Base-by-base conservation (phyloP, 2,797 vertebrate genomes). In the Halcyon leucocephala region DNA sequence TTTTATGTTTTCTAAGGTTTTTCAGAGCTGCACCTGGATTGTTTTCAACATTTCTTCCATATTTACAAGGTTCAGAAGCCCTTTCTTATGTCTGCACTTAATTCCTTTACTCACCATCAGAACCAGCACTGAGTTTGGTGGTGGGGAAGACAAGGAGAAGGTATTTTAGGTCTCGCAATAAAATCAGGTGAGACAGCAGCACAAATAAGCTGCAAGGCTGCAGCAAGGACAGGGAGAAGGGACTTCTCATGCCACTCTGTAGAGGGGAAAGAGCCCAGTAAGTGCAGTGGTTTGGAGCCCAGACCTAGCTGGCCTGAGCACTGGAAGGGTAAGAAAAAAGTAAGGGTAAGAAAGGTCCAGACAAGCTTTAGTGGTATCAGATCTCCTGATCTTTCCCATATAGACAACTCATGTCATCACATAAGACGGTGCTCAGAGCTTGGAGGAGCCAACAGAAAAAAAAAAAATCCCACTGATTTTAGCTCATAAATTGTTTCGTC, bases 1-100 rank as follows among this genome's bases (percentile, higher is more conserved):
- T 48, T 70, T 20, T 19, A 20, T 61, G 17, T 25, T 66, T 90
- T 69, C 42, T 60, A 69, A 62, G 35, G 46, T 51, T 70, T 70
- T 76, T 86, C 54, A 77, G 42, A 54, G 69, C 33, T 39, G 7
- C 0, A 0, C 7, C 22, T 14, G 9, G 28, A 48, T 54, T 0
- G 2, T 62, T 88, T 89, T 46, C 54, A 80, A 62, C 21, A 55
- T 39, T 39, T 79, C 54, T 77, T 39, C 73, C 4, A 2, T 13
- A 33, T 71, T 83, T 62, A 41, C 35, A 83, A 51, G 42, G 15
- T 8, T 61, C 5, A 1, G 35, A 67, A 95, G 20, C 17, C 22
- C 10, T 33, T 82, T 92, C 51, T 42, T 16, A 21, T 62, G 9
- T 13, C 49, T 91, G 21, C 31, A 44, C 33, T 74, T 35, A 42